Base-by-base conservation (phyloP, 1,140 invertebrate genomes). In the Sarcophaga bullata region DNA sequence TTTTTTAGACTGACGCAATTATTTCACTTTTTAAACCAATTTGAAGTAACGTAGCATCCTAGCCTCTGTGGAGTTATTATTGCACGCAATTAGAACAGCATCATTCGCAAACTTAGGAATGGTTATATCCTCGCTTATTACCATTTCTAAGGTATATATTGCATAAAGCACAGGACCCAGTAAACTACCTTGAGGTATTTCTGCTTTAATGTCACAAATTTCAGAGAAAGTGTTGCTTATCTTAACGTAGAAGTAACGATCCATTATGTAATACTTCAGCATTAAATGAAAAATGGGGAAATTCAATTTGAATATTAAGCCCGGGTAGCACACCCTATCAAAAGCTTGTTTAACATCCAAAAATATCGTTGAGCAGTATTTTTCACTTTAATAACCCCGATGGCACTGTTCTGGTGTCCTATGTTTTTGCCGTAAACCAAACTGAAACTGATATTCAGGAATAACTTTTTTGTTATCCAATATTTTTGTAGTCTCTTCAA, bases 401-500 rank as follows among this genome's bases (percentile, higher is more conserved):
- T 73, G 58, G 19, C 58, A 62, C 15, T 62, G 58, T 11, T 62
- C 58, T 62, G 58, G 58, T 62, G 58, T 62, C 1, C 58, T 58
- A 75, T 88, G 86, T 4, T 84, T 37, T 37, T 37, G 1, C 25
- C 25, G 25, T 2, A 37, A 37, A 37, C 25, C 25, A 37, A 37
- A 37, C 75, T n/a, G n/a, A n/a, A n/a, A n/a, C n/a, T 84, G 84
- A 49, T 89, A 83, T 76, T 84, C 82, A 11, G 83, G 78, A 58
- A 82, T 84, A 50, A 84, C 81, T 15, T 25, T 73, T 25, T 6
- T 10, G 10, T 19, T 25, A 3, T 73, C 68, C 25, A 86, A 49
- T 80, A 84, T 75, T 54, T 81, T 75, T 81, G 47, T 47, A 89
- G 84, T 52, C 85, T 85, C 75, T 84, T 87, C 9, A 87, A 80